Evolutionary conservation across 1,140 invertebrate genomes (phyloP), one percentile per base, ranked within the genome.

Genomic region (Carposina sasakii): DNA sequence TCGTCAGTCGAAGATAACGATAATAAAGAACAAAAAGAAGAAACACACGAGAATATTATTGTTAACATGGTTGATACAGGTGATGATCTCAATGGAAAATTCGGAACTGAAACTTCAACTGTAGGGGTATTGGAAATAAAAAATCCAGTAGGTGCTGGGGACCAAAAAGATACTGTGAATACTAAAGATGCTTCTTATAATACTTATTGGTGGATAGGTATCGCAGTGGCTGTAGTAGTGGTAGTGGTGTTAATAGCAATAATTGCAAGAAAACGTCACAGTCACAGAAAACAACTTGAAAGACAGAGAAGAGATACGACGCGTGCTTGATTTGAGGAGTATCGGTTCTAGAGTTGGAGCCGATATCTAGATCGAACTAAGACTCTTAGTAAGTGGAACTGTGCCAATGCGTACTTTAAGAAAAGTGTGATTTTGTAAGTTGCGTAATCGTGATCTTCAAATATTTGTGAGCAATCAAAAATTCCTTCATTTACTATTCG

Each of bases 271-370:
- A 84, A 81, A 56, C 67, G 81, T 22, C 76, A 81, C 23, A 81
- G 61, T 41, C 81, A 84, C 41, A 76, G 71, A 48, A 84, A 81
- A 68, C 65, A 76, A 28, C 48, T 84, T 22, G 81, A 84, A 44
- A 71, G 65, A 52, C 73, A 81, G 45, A 71, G 76, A 60, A 65
- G 72, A 53, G 69, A 76, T 20, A 76, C 72, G 43, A 51, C 76
- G 36, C 63, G 62, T 64, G 76, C 81, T 63, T 84, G 81, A 84
- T 84, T 76, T 67, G 81, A 81, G 55, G 81, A 84, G 60, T 84
- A 84, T 76, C 81, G 81, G 81, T 84, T 84, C 71, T 84, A 84
- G 62, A 59, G 51, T 17, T 21, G 43, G 62, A 65, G 58, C 69
- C 76, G 74, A 72, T 77, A 58, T 15, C 51, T 31, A 28, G 42